Evolutionary conservation across 92 coral and sea anemone genomes (phyloP).

Genomic region (Blastomussa wellsi): DNA sequence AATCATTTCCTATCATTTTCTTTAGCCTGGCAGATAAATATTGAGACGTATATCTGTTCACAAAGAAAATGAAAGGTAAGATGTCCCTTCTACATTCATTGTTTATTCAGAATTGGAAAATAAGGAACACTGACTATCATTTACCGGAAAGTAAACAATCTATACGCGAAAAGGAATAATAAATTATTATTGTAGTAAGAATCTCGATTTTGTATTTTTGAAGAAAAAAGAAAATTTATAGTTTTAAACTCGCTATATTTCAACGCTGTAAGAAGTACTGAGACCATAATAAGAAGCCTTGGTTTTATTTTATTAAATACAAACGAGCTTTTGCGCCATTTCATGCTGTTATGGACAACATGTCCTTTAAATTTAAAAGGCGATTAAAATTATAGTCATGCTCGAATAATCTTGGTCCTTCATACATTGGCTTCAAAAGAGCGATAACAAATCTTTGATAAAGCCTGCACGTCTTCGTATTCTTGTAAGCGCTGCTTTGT

Average conservation of each 20-base stretch:
- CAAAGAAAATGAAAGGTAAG: not conserved
- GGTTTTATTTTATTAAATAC: not conserved
- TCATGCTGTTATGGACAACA: not conserved
- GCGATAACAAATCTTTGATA: conserved; percentile 61
- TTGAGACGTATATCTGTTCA: not conserved
- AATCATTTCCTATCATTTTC: not conserved
- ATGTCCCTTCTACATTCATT: not conserved
- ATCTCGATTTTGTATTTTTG: not conserved
- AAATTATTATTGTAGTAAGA: too few species aligned
- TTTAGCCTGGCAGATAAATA: not conserved
- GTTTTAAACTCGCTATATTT: not conserved
- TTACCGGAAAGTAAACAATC: not conserved
- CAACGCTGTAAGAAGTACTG: not conserved
- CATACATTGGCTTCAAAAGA: conserved; percentile 40
- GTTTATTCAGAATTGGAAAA: not conserved
- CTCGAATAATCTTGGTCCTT: not conserved
- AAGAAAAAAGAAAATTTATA: not conserved
- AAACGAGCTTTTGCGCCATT: not conserved
- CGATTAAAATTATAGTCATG: not conserved
- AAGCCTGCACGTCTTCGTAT: conserved; percentile 44
- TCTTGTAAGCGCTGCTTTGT: conserved; percentile 62
- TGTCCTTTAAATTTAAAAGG: not conserved
- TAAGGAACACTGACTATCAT: not conserved
- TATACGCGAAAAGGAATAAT: not conserved
- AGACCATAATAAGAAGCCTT: not conserved